Evolutionary conservation across 2,797 vertebrate genomes (phyloP).

Genomic region (Mycteria americana): DNA sequence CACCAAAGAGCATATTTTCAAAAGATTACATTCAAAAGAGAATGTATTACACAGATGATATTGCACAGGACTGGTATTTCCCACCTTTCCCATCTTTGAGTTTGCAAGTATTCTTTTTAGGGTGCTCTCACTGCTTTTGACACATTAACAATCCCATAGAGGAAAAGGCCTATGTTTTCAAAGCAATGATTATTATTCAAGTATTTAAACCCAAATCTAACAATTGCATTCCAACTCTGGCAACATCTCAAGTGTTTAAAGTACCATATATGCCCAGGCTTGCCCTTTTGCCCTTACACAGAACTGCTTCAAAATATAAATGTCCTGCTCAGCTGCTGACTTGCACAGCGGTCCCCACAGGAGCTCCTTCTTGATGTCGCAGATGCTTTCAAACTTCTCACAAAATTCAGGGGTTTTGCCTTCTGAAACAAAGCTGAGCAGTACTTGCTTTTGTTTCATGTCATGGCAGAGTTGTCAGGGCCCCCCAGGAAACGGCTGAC

Average conservation of each 20-base stretch:
- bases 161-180: background rate
- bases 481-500: background rate
- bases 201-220: background rate
- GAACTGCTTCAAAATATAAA: background rate
- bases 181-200: background rate
- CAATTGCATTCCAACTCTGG: background rate
- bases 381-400: background rate
- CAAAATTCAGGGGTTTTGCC: background rate
- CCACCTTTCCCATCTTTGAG: background rate
- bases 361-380: background rate
- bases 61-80: background rate
- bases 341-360: background rate
- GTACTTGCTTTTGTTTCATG: background rate
- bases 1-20: background rate
- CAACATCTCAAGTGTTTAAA: background rate
- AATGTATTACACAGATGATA: background rate
- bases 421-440: background rate
- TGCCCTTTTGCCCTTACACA: background rate
- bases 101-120: background rate
- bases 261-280: background rate
- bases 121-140: background rate
- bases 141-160: background rate
- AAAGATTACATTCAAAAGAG: background rate
- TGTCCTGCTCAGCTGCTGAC: background rate
- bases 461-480: background rate